Evolutionary conservation across 1,140 invertebrate species (phyloP).

Genomic region (Zaprionus ornatus): DNA sequence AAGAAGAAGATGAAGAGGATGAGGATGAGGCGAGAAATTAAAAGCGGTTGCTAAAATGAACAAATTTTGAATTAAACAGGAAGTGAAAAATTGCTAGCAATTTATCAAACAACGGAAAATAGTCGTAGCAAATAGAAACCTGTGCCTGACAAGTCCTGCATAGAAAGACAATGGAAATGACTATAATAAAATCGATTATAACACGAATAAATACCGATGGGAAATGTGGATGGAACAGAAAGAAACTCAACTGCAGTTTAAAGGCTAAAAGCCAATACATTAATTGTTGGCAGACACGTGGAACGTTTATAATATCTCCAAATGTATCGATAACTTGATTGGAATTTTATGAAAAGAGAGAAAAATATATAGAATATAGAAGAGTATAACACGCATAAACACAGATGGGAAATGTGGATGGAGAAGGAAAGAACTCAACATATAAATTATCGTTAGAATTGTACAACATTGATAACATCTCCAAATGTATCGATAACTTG

Average conservation of each 20-base stretch:
- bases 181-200: background rate
- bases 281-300: too few species aligned
- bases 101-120: background rate
- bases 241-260: too few species aligned
- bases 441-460: too few species aligned
- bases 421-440: background rate
- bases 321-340: too few species aligned
- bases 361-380: too few species aligned
- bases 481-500: too few species aligned
- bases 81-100: background rate
- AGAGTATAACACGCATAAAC: too few species aligned
- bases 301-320: too few species aligned
- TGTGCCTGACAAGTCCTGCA: background rate
- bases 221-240: too few species aligned
- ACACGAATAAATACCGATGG: background rate
- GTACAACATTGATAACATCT: too few species aligned
- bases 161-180: background rate
- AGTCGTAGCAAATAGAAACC: background rate
- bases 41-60: background rate
- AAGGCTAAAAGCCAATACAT: too few species aligned
- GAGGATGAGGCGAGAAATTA: background rate
- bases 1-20: background rate
- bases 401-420: background rate
- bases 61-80: background rate
- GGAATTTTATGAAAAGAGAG: too few species aligned